phyloP scores from a whole-genome alignment of 2,797 vertebrate species.

The Brachyrhaphis roseni region DNA sequence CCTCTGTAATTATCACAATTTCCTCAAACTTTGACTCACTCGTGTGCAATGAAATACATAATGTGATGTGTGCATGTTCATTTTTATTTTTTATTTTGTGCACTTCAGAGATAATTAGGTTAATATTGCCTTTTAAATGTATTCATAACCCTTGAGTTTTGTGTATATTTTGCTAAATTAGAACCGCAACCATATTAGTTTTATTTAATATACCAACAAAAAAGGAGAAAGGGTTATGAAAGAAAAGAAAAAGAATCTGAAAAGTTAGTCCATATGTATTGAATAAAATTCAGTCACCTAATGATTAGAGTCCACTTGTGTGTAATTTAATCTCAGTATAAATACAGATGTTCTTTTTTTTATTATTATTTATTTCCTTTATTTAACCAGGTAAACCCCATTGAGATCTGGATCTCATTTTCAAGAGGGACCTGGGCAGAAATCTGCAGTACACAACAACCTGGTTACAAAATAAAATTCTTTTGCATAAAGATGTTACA shows the following conservation, averaged over 20 bases:
- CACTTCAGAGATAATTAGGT: neutral
- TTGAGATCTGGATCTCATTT: too few species aligned
- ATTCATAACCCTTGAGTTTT: neutral
- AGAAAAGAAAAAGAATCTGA: neutral
- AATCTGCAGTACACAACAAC: too few species aligned
- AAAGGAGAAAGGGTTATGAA: neutral
- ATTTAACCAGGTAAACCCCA: too few species aligned
- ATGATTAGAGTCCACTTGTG: neutral
- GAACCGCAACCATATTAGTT: neutral
- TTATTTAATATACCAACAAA: neutral
- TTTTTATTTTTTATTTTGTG: neutral
- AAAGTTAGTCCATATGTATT: neutral
- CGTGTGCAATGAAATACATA: conserved; percentile 7
- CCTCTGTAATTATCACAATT: conserved; percentile 8
- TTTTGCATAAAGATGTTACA: too few species aligned
- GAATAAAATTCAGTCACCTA: neutral
- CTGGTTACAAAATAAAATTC: too few species aligned
- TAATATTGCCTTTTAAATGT: neutral
- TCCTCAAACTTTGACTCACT: conserved; percentile 21
- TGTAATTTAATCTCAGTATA: neutral
- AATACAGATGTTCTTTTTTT: neutral
- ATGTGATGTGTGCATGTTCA: neutral
- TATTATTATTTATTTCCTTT: too few species aligned
- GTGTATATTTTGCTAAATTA: neutral
- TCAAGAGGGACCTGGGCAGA: too few species aligned